Evolutionary conservation across 2,113 vertebrate genomes (phyloP), one percentile per base, ranked within the genome.

Genomic region (Cochlearius cochlearius): DNA sequence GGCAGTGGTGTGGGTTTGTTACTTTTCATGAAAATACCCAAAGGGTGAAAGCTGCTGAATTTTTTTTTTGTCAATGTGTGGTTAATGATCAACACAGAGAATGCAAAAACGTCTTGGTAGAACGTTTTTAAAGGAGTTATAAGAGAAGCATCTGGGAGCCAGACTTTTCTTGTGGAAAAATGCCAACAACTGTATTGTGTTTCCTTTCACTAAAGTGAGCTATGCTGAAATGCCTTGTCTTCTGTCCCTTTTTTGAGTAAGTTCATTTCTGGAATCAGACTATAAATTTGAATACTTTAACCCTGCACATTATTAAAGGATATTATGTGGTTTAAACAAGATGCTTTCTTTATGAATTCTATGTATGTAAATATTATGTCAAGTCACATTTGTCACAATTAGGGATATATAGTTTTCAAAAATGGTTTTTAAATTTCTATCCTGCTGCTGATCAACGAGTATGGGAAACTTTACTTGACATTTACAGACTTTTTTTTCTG

Each of bases 121-220:
- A 97, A 94, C 38, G 34, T 92, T 95, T 96, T 96, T 84, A 91
- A 97, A 95, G 94, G 92, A 89, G 43, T 97, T 96, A 91, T 43
- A 80, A 85, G 95, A 97, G 95, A 97, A 97, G 98, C 98, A 98
- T 98, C 97, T 98, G 98, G 97, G 93, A 98, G 87, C 97, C 98
- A 98, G 97, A 98, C 97, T 97, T 98, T 94, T 96, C 97, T 97
- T 96, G 92, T 98, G 97, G 96, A 98, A 92, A 77, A 25, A 56
- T 88, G 98, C 98, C 98, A 98, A 97, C 88, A 81, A 90, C 75
- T 95, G 88, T 96, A 96, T 98, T 98, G 77, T 96, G 91, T 98
- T 98, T 98, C 96, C 83, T 97, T 96, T 89, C 83, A 53, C 89
- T 95, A 38, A 90, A 94, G 74, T 73, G 76, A 97, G 75, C 88